Percentiles rank a stretch among this genome's conserved stretches.
phyloP scores from a whole-genome alignment of 2,888 invertebrate species.

The Limenitis camilla region DNA sequence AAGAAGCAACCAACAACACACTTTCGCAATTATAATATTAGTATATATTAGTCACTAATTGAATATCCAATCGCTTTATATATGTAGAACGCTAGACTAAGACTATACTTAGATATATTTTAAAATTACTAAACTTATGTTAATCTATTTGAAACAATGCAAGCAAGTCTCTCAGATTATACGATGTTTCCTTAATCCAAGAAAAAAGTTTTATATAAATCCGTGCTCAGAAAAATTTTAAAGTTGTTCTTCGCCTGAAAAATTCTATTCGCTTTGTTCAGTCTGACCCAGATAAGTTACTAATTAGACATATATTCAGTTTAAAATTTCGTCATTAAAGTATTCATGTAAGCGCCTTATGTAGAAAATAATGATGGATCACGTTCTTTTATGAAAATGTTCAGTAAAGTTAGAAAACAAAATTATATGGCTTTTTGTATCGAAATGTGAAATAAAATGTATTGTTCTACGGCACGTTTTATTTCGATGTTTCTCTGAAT shows the following conservation, averaged over 20 bases:
- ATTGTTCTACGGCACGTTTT: not conserved
- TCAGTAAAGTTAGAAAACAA: not conserved
- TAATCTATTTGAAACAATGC: not conserved
- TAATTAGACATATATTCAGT: conserved; percentile 25
- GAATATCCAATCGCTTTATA: too few relatives aligned
- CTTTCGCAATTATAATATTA: too few relatives aligned
- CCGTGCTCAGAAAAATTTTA: conserved; percentile 3
- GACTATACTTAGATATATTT: too few relatives aligned
- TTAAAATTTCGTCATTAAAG: conserved; percentile 2
- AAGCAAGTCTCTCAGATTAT: not conserved
- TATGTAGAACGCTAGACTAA: too few relatives aligned
- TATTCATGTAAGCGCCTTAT: not conserved
- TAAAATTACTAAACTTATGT: conserved; percentile 3
- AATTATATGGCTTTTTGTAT: not conserved
- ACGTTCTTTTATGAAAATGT: not conserved
- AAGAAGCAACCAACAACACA: too few relatives aligned
- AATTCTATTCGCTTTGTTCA: conserved; percentile 24
- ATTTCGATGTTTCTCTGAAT: too few relatives aligned
- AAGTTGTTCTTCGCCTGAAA: conserved; percentile 16
- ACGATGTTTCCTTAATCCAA: not conserved
- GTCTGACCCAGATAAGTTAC: conserved; percentile 26
- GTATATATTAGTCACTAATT: too few relatives aligned
- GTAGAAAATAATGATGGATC: not conserved
- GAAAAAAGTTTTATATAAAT: conserved; percentile 12
- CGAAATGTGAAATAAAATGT: not conserved